Evolutionary conservation across 2,113 vertebrate species (phyloP).

Genomic region (Cyanoramphus novaezelandiae): DNA sequence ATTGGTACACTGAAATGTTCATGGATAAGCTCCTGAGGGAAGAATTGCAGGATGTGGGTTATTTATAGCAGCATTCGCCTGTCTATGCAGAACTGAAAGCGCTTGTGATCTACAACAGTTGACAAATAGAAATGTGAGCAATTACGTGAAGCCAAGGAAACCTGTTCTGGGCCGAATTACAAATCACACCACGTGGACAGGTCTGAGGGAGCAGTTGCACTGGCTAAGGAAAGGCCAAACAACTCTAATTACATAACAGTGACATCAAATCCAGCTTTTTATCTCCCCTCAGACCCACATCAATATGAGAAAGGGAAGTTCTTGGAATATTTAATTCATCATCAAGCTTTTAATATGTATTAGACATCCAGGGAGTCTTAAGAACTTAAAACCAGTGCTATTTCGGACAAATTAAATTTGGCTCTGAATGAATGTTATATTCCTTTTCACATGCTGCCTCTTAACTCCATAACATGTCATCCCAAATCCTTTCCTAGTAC

Average conservation of each 20-base stretch:
- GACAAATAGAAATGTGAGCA: conserved; percentile 59
- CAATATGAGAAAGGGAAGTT: neutral
- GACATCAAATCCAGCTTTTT: neutral
- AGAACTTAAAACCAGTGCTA: neutral
- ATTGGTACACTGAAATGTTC: neutral
- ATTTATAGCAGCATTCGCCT: conserved; percentile 22
- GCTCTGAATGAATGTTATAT: neutral
- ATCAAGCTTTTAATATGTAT: neutral
- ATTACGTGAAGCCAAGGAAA: neutral
- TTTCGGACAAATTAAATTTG: conserved; percentile 2
- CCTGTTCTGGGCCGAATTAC: conserved; percentile 13
- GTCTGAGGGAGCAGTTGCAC: neutral
- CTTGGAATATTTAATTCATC: neutral
- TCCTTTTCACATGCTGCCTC: neutral
- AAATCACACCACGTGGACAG: neutral
- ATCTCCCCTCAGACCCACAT: neutral
- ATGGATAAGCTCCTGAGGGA: conserved; percentile 18
- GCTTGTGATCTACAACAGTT: neutral
- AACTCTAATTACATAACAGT: neutral
- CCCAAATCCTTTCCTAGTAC: neutral
- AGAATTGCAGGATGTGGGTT: neutral
- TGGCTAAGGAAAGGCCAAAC: conserved; percentile 15
- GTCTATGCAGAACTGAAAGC: conserved; percentile 32
- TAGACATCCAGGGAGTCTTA: neutral
- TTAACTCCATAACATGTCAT: neutral